These are phyloP conservation scores for Dynastes tityus DNA, from an alignment of 2,888 invertebrate genomes.

Conservation along the genomic window DNA sequence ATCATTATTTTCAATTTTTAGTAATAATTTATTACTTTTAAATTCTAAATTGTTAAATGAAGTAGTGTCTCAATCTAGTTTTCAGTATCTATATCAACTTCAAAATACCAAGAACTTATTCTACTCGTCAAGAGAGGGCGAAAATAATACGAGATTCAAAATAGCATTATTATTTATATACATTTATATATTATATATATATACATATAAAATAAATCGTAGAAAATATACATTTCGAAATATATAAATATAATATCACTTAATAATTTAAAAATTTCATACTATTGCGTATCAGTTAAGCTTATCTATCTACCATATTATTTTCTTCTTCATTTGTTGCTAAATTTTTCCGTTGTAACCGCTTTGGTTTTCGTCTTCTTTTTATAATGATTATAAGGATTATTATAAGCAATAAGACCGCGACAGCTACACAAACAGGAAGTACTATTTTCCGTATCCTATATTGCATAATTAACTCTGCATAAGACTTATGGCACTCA, in stretches of 20 bases:
- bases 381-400: background rate
- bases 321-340: background rate
- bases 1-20: too few relatives aligned
- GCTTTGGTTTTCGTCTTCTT: slow-evolving; percentile 10
- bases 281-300: background rate
- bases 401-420: slow-evolving; percentile 15
- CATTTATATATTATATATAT: too few relatives aligned
- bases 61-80: too few relatives aligned
- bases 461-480: background rate
- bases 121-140: too few relatives aligned
- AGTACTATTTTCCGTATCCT: slow-evolving; percentile 18
- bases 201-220: background rate
- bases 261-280: slow-evolving; percentile 17
- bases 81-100: too few relatives aligned
- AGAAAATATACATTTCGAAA: slow-evolving; percentile 1
- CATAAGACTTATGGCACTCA: slow-evolving; percentile 10
- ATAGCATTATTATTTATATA: too few relatives aligned
- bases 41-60: too few relatives aligned
- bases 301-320: background rate
- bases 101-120: too few relatives aligned
- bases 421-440: background rate
- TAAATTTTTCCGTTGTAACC: background rate
- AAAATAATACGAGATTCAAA: too few relatives aligned
- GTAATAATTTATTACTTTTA: too few relatives aligned
- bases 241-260: slow-evolving; percentile 15